A percentile compares a stretch with the other conserved stretches of the same genome.
Evolutionary conservation across 2,113 vertebrate species (phyloP).

Genomic region (Perccottus glenii): DNA sequence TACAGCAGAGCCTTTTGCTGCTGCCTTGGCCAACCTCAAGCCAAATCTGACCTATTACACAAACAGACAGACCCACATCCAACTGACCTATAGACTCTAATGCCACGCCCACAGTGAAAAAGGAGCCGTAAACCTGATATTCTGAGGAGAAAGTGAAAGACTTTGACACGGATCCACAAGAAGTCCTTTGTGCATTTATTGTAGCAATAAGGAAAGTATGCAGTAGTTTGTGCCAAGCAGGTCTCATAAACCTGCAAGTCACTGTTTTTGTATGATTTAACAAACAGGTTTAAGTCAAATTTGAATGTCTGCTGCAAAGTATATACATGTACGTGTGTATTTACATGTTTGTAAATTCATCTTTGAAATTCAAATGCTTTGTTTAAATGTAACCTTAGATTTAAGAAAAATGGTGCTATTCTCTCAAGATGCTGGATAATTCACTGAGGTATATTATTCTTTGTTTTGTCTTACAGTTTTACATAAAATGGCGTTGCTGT

Average conservation of each 20-base stretch:
- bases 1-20: slow-evolving; percentile 30
- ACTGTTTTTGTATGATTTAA: background rate
- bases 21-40: slow-evolving; percentile 24
- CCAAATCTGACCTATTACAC: slow-evolving; percentile 12
- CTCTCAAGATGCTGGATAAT: background rate
- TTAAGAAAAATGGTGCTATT: background rate
- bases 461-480: background rate
- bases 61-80: background rate
- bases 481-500: background rate
- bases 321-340: slow-evolving; percentile 2
- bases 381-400: background rate
- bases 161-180: background rate
- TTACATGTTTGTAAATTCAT: slow-evolving; percentile 13
- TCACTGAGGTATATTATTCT: background rate
- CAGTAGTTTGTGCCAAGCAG: slow-evolving; percentile 19
- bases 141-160: background rate
- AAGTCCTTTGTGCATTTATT: slow-evolving; percentile 9
- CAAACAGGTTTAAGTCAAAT: background rate
- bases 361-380: slow-evolving; percentile 45
- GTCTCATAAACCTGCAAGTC: background rate
- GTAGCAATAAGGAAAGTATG: slow-evolving; percentile 33
- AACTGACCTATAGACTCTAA: slow-evolving; percentile 20
- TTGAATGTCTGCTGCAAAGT: background rate
- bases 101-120: slow-evolving; percentile 13
- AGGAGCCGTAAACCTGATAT: background rate